These are phyloP conservation scores for Drosophila mercatorum DNA, from an alignment of 2,888 invertebrate genomes.

Conservation along the genomic window DNA sequence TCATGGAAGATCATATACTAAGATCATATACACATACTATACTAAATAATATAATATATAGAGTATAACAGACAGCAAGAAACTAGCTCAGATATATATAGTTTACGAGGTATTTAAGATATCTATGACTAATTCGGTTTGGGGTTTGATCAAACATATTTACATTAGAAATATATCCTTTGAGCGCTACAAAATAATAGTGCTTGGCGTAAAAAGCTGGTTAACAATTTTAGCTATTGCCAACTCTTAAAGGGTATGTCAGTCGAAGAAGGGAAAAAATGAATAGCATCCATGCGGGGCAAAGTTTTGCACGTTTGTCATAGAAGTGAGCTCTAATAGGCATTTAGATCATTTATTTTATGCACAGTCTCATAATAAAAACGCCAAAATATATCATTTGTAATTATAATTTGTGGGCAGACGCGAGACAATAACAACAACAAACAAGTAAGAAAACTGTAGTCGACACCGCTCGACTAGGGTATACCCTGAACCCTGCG, in stretches of 20 bases:
- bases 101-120: not conserved
- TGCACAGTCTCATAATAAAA: constrained; percentile 68
- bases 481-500: too few relatives aligned
- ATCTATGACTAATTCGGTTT: too few relatives aligned
- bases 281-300: constrained; percentile 22
- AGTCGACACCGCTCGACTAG: too few relatives aligned
- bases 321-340: constrained; percentile 57
- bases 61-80: too few relatives aligned
- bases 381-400: constrained; percentile 72
- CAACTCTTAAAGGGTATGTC: constrained; percentile 26
- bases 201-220: not conserved
- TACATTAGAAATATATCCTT: too few relatives aligned
- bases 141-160: too few relatives aligned
- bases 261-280: constrained; percentile 4
- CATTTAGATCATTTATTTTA: constrained; percentile 67
- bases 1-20: too few relatives aligned
- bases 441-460: not conserved
- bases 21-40: too few relatives aligned
- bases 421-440: not conserved
- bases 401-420: constrained; percentile 68
- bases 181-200: too few relatives aligned
- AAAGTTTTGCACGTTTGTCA: constrained; percentile 65
- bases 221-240: not conserved
- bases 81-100: too few relatives aligned
- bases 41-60: too few relatives aligned